Evolutionary conservation across 2,888 invertebrate genomes (phyloP).

Genomic region (Ditylenchus weischeri): DNA sequence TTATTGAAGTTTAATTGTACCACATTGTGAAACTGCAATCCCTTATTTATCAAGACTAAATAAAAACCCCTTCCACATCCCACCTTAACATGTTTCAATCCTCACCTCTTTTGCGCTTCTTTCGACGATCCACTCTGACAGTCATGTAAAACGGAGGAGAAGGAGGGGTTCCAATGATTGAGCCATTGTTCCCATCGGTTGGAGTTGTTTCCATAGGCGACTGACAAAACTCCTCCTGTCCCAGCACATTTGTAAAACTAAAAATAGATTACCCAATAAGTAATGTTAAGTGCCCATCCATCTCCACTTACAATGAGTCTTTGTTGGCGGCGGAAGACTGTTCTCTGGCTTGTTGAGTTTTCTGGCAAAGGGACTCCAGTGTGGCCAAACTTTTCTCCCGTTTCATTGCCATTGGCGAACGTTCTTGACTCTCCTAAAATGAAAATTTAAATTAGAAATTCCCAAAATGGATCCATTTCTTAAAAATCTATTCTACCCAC

Average conservation of each 20-base stretch:
- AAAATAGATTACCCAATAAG: background rate
- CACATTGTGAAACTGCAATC: no score
- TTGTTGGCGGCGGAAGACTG: conserved; percentile 36
- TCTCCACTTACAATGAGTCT: conserved; percentile 34
- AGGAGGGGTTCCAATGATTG: conserved; percentile 38
- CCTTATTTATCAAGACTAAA: background rate
- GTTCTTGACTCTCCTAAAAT: conserved; percentile 24
- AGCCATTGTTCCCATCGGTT: background rate
- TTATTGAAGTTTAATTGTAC: no score
- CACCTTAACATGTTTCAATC: background rate
- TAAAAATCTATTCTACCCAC: conserved; percentile 6
- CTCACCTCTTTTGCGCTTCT: conserved; percentile 36
- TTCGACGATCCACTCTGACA: conserved; percentile 50
- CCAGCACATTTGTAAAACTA: conserved; percentile 11
- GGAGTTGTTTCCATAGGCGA: conserved; percentile 1
- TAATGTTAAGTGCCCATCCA: background rate
- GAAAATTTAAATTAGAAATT: conserved; percentile 1
- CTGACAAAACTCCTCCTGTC: conserved; percentile 17
- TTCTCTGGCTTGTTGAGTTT: conserved; percentile 51
- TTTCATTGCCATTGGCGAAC: conserved; percentile 41
- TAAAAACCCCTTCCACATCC: background rate
- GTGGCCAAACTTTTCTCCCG: conserved; percentile 54
- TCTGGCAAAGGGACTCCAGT: conserved; percentile 43
- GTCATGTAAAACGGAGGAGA: conserved; percentile 56
- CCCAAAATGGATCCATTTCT: background rate